phyloP scores from a whole-genome alignment of 2,113 vertebrate genomes.

The Coregonus clupeaformis region DNA sequence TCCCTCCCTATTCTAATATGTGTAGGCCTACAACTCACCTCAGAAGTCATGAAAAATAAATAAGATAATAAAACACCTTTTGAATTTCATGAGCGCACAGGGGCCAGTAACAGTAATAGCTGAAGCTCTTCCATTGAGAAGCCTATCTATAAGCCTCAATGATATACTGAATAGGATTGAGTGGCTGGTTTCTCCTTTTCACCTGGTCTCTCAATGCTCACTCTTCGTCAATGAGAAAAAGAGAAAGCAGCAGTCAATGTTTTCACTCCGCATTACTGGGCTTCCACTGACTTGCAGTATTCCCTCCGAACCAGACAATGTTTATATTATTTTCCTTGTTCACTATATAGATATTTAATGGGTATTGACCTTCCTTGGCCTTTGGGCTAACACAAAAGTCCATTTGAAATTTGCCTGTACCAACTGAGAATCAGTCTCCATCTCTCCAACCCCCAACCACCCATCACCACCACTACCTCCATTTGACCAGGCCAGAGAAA shows the following conservation, averaged over 20 bases:
- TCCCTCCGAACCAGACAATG: not conserved
- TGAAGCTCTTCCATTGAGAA: slow-evolving; percentile 1
- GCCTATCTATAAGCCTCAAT: not conserved
- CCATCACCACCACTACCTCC: too few species aligned
- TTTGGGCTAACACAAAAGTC: not conserved
- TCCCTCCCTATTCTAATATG: not conserved
- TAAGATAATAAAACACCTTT: slow-evolving; percentile 23
- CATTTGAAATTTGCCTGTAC: too few species aligned
- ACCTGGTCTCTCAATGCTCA: not conserved
- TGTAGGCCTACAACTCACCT: slow-evolving; percentile 7
- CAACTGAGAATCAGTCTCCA: not conserved
- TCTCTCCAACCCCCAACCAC: not conserved
- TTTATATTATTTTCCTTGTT: not conserved
- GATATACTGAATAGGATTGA: not conserved
- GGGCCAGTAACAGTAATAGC: not conserved
- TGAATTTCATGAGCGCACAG: slow-evolving; percentile 8
- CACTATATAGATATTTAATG: not conserved
- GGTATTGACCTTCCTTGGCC: not conserved
- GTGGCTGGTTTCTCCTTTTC: not conserved
- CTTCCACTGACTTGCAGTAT: not conserved
- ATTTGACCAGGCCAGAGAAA: too few species aligned
- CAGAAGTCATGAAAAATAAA: slow-evolving; percentile 36
- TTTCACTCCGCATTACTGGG: not conserved
- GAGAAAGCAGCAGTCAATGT: not conserved
- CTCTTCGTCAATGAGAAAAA: not conserved